Percentiles rank a stretch among this genome's conserved stretches.
Conservation (phyloP, 1,140 invertebrate genomes). For the Streblospio benedicti region DNA sequence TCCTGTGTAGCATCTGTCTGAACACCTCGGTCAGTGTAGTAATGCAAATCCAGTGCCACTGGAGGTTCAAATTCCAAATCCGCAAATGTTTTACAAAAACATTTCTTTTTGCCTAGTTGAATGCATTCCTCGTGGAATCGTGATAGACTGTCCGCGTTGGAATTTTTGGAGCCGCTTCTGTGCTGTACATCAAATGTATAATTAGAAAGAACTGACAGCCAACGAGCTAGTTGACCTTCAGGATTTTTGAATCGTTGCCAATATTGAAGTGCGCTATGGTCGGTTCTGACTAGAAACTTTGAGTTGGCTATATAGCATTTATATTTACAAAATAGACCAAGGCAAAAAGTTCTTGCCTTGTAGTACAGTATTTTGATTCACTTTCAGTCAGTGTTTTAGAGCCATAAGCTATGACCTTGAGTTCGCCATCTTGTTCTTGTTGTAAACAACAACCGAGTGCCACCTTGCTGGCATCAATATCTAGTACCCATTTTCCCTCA, state of each 20-base stretch:
- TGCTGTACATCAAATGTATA: too few species aligned
- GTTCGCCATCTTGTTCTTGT: constrained; percentile 33
- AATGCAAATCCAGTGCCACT: too few species aligned
- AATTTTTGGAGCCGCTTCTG: too few species aligned
- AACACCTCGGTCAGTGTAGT: too few species aligned
- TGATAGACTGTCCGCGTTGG: too few species aligned
- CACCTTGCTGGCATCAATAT: constrained; percentile 45
- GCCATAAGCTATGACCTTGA: too few species aligned
- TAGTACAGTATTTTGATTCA: constrained; percentile 21
- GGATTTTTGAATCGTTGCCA: constrained; percentile 17
- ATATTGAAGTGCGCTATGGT: constrained; percentile 28
- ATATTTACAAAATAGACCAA: constrained; percentile 21
- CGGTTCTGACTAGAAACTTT: constrained; percentile 23
- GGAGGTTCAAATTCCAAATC: too few species aligned
- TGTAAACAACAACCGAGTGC: constrained; percentile 42
- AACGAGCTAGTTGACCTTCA: constrained; percentile 30
- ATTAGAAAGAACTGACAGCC: too few species aligned
- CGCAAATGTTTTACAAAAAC: too few species aligned
- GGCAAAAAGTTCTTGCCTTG: constrained; percentile 23
- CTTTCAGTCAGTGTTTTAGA: constrained; percentile 10
- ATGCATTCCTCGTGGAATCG: too few species aligned
- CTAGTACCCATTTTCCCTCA: constrained; percentile 34
- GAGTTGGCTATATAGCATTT: constrained; percentile 23
- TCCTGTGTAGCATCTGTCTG: too few species aligned
- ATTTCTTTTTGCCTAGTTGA: too few species aligned